Conservation (phyloP, 2,888 invertebrate species). For the Nephrotoma guestfalica region DNA sequence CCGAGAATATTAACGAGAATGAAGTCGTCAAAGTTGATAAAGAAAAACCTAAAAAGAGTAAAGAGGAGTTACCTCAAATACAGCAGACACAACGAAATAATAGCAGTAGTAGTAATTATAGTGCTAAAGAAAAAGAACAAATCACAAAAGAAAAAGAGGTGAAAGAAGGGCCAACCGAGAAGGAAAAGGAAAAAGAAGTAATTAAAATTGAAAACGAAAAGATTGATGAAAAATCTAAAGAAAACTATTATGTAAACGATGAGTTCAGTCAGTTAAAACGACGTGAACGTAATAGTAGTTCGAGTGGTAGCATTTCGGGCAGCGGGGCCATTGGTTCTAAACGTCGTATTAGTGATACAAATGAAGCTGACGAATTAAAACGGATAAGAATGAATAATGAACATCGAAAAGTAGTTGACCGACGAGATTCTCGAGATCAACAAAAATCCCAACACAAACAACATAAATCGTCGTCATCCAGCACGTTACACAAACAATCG, state of each 20-base stretch:
- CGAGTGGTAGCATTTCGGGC: not conserved
- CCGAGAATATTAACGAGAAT: not conserved
- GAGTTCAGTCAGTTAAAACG: slow-evolving; percentile 6
- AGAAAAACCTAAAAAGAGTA: not conserved
- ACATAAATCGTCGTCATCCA: slow-evolving; percentile 16
- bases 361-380: slow-evolving; percentile 46
- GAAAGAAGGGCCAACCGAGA: slow-evolving; percentile 23
- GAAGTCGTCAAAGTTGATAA: not conserved
- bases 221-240: slow-evolving; percentile 12
- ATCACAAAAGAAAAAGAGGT: slow-evolving; percentile 20
- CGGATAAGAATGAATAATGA: slow-evolving; percentile 42
- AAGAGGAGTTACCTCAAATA: not conserved
- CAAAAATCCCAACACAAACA: slow-evolving; percentile 22
- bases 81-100: not conserved
- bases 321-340: slow-evolving; percentile 28
- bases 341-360: slow-evolving; percentile 58
- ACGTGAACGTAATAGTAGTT: slow-evolving; percentile 12
- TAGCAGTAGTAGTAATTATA: not conserved
- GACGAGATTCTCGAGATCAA: slow-evolving; percentile 58
- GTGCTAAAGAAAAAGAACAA: not conserved
- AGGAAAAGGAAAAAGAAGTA: slow-evolving; percentile 21
- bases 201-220: slow-evolving; percentile 19
- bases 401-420: slow-evolving; percentile 38
- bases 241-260: slow-evolving; percentile 10
- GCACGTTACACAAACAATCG: not conserved